These are phyloP conservation scores for Alfaro cultratus DNA, from an alignment of 2,797 vertebrate species.

Conservation along the genomic window DNA sequence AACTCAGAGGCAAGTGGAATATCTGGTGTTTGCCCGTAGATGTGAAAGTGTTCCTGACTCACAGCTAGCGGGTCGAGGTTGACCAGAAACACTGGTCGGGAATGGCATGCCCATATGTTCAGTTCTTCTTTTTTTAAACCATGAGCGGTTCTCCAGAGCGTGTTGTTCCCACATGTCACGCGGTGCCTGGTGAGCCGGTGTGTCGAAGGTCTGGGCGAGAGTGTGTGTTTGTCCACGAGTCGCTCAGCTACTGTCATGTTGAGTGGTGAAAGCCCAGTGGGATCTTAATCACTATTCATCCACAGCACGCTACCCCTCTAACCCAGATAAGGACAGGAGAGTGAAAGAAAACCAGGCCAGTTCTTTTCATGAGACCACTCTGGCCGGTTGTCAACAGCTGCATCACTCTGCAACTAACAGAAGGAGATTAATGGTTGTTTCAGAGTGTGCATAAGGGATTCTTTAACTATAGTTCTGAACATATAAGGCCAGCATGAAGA, in stretches of 20 bases:
- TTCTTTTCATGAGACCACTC: constrained; percentile 23
- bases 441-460: background rate
- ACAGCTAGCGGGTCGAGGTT: constrained; percentile 1
- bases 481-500: background rate
- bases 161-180: constrained; percentile 32
- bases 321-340: constrained; percentile 57
- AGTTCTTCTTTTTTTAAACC: constrained; percentile 1
- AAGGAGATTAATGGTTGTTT: constrained; percentile 6
- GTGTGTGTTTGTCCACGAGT: background rate
- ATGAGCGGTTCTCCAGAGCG: background rate
- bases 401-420: background rate
- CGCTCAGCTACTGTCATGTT: constrained; percentile 36
- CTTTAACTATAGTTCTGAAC: background rate
- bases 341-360: constrained; percentile 40
- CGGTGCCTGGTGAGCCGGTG: background rate
- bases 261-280: constrained; percentile 42
- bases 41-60: constrained; percentile 23
- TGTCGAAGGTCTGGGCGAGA: constrained; percentile 8
- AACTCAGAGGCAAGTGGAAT: constrained; percentile 38
- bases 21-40: constrained; percentile 40
- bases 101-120: background rate
- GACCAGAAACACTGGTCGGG: constrained; percentile 12
- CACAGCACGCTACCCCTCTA: constrained; percentile 41
- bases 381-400: constrained; percentile 15
- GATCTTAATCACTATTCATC: constrained; percentile 52